Percentiles rank a stretch among this genome's conserved stretches.
These are phyloP conservation scores for Lepus oiostolus DNA, from an alignment of 2,797 vertebrate genomes.

Conservation along the genomic window DNA sequence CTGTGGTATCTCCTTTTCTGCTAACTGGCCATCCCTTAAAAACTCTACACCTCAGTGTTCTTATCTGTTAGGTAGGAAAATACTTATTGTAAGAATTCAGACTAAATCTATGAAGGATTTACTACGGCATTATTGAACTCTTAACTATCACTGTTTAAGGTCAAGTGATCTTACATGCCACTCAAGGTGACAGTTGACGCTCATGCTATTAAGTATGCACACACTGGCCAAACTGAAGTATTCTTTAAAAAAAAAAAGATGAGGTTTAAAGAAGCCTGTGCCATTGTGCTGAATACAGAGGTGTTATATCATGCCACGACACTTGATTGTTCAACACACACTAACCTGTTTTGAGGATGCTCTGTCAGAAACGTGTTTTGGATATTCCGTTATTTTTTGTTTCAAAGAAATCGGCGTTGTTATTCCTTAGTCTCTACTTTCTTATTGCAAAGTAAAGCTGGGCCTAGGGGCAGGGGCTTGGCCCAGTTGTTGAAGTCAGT, in stretches of 20 bases:
- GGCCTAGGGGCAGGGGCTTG: too few relatives aligned
- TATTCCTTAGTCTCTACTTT: constrained; percentile 28
- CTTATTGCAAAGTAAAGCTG: constrained; percentile 6
- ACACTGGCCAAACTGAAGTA: background rate
- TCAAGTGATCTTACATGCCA: background rate
- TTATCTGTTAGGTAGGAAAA: background rate
- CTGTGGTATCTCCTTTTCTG: background rate
- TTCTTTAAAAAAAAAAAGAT: background rate
- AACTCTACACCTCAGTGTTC: constrained; percentile 14
- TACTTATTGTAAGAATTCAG: background rate
- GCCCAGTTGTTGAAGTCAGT: too few relatives aligned
- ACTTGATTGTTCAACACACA: background rate
- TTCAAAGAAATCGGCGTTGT: background rate
- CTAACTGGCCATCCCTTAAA: background rate
- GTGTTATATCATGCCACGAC: background rate
- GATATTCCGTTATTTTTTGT: constrained; percentile 1
- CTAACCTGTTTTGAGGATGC: background rate
- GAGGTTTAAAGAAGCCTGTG: background rate
- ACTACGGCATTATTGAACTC: background rate
- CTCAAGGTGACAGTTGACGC: background rate
- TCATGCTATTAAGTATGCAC: background rate
- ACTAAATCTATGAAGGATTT: background rate
- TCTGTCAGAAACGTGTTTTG: constrained; percentile 14
- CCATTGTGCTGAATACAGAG: background rate
- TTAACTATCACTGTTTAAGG: background rate